These are phyloP conservation scores for Aptenodytes patagonicus DNA, from an alignment of 2,113 vertebrate genomes.

Conservation along the genomic window DNA sequence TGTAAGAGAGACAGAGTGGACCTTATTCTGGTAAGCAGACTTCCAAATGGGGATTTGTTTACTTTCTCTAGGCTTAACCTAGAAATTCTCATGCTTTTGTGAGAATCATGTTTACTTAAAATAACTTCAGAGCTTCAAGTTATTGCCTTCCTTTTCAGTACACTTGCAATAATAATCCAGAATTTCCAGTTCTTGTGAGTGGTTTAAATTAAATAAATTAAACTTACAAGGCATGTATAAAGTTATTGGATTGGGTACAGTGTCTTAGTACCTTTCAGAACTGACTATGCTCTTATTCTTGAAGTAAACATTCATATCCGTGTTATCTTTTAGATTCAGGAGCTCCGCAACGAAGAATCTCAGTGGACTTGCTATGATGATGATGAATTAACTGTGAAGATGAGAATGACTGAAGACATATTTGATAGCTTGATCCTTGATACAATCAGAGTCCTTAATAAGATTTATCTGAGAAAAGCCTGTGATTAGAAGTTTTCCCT, in stretches of 20 bases:
- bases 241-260: background rate
- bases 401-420: constrained; percentile 68
- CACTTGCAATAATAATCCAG: background rate
- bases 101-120: background rate
- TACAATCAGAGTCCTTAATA: constrained; percentile 70
- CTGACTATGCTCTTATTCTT: background rate
- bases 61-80: background rate
- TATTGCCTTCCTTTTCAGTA: background rate
- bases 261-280: background rate
- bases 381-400: constrained; percentile 73
- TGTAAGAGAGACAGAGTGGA: constrained; percentile 71
- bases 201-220: background rate
- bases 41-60: background rate
- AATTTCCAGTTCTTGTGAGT: background rate
- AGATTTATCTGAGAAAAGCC: constrained; percentile 31
- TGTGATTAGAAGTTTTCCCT: background rate
- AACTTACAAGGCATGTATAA: background rate
- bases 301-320: background rate
- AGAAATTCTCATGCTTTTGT: background rate
- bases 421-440: constrained; percentile 70
- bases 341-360: constrained; percentile 67
- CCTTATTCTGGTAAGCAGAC: constrained; percentile 70
- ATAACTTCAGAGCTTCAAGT: background rate
- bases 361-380: constrained; percentile 63
- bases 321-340: constrained; percentile 59